phyloP scores from a whole-genome alignment of 2,888 invertebrate species.

The Acanthosepion lycidas region DNA sequence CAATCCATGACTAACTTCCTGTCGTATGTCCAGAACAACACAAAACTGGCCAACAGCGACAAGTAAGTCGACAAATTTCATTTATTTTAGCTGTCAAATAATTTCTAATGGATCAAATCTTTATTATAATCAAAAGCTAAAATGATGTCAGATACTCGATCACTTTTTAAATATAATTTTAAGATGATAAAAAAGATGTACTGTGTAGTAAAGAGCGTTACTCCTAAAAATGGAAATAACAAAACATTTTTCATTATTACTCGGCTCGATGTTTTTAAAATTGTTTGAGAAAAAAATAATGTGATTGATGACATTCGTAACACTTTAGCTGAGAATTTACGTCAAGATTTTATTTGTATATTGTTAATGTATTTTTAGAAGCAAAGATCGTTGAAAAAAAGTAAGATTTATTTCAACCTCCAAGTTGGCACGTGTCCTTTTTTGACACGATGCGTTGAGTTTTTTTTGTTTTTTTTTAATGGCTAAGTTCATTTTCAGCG shows the following conservation, averaged over 20 bases:
- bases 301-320: too few relatives aligned
- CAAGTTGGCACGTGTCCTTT: not conserved
- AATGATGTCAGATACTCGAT: not conserved
- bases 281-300: not conserved
- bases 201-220: not conserved
- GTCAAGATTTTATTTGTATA: too few relatives aligned
- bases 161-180: not conserved
- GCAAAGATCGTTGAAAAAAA: too few relatives aligned
- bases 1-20: not conserved
- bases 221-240: not conserved
- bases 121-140: not conserved
- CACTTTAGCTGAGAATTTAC: too few relatives aligned
- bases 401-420: not conserved
- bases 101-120: not conserved
- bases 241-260: not conserved
- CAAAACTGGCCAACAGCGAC: conserved; percentile 15
- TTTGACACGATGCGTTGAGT: not conserved
- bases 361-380: too few relatives aligned
- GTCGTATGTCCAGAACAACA: not conserved
- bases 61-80: not conserved
- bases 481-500: not conserved
- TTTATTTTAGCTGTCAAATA: not conserved
- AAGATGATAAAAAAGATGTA: not conserved
- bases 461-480: not conserved
- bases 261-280: not conserved